Base-by-base conservation (phyloP, 2,113 vertebrate genomes). In the Tragelaphus strepsiceros region DNA sequence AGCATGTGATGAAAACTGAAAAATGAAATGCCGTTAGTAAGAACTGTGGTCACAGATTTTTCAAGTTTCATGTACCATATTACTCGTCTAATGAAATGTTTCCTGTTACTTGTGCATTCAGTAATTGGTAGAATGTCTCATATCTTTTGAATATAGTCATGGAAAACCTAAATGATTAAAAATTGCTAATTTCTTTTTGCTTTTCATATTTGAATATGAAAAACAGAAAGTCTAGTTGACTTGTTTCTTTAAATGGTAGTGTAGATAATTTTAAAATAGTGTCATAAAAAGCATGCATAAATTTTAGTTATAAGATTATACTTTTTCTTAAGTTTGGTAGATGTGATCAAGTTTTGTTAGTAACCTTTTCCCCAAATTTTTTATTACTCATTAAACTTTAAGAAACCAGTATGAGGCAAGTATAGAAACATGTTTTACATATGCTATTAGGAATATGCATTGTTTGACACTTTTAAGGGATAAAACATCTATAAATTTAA, bases 101-200 rank as follows among this genome's bases (percentile, higher is more conserved):
- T 92, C 35, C 61, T 80, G 46, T 43, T 91, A 28, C 96, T 32
- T 56, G 32, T 94, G 10, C 3, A 80, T n/a, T 88, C 5, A 7
- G 80, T 88, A 35, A 26, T 89, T 49, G 80, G 61, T 43, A 64
- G 53, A 91, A 88, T 9, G 30, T 87, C 30, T 92, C 51, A 87
- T 90, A 62, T 82, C 80, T 90, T 88, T 74, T 81, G 61, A 91
- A 39, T 93, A 43, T 32, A 91, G 84, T 49, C 21, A 24, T 35
- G 4, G 97, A 71, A 96, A 86, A 81, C 87, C 49, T 86, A 97
- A 61, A 89, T 51, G 28, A 83, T 85, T 93, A 77, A 92, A 96
- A 88, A 77, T 92, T 84, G 84, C 19, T 74, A 51, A 59, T 86
- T 95, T 87, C 49, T 88, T 43, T 88, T 95, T 89, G 28, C 15